Conservation (phyloP, 1,140 invertebrate genomes). For the Radopholus similis region DNA sequence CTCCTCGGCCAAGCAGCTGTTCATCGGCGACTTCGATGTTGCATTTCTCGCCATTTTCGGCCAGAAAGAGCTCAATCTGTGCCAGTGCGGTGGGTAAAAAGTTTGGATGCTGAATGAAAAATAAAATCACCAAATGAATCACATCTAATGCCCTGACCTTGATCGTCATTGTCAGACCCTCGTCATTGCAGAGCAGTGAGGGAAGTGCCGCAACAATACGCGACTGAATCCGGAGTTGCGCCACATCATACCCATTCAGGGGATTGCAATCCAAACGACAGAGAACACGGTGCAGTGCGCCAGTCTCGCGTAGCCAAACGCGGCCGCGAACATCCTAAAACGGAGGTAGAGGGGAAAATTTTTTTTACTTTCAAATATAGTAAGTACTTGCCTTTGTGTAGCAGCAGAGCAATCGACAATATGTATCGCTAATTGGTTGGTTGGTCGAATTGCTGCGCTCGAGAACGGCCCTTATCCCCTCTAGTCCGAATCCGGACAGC, state of each 20-base stretch:
- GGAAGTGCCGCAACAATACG: not conserved
- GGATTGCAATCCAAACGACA: not conserved
- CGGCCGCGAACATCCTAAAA: not conserved
- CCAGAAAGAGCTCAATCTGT: not conserved
- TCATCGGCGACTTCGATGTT: not conserved
- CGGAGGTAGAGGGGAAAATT: not conserved
- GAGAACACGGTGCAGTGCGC: not conserved
- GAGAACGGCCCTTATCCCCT: not conserved
- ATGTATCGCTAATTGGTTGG: not conserved
- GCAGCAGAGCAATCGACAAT: not conserved
- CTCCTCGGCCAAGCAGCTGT: not conserved
- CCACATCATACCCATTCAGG: not conserved
- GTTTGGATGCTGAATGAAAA: not conserved
- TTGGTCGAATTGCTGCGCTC: not conserved
- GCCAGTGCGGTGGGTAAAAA: not conserved
- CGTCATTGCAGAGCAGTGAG: not conserved
- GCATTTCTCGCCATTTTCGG: not conserved
- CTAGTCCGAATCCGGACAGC: not conserved
- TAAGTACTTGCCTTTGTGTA: not conserved
- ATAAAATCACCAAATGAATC: not conserved
- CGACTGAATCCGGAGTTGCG: not conserved
- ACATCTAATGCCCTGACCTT: not conserved
- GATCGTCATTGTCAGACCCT: not conserved
- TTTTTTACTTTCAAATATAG: not conserved
- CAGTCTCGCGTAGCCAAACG: not conserved